Conservation (phyloP, 30 jellyfish, hydroid and myxozoan species). For the Aurelia sp. region DNA sequence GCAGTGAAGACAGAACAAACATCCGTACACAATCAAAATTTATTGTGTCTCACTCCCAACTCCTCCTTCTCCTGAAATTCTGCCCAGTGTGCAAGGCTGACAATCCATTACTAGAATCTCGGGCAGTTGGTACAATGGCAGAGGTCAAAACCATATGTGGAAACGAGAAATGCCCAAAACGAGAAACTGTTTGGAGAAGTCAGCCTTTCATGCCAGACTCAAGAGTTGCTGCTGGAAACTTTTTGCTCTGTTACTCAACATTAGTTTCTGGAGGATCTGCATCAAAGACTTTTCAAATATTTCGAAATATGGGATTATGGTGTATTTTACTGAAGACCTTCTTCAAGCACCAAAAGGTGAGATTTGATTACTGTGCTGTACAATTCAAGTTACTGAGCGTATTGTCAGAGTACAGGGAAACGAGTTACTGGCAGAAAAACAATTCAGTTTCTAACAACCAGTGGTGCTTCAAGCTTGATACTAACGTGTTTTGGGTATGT, state of each 20-base stretch:
- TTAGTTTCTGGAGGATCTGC: conserved; percentile 37
- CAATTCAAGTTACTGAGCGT: too few species aligned
- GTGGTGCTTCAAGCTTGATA: too few species aligned
- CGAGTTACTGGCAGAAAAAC: too few species aligned
- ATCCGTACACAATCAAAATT: conserved; percentile 3
- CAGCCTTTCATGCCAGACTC: conserved; percentile 43
- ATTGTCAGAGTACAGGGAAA: too few species aligned
- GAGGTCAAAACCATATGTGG: conserved; percentile 10
- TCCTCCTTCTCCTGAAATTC: conserved; percentile 5
- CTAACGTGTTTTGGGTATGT: too few species aligned
- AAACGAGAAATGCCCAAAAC: conserved; percentile 15
- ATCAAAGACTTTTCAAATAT: conserved; percentile 21
- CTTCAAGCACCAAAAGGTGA: conserved; percentile 58
- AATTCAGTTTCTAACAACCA: too few species aligned
- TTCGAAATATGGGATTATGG: conserved; percentile 24
- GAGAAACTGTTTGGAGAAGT: conserved; percentile 35
- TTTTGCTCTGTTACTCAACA: conserved; percentile 19
- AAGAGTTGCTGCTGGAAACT: conserved; percentile 50
- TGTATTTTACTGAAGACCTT: conserved; percentile 44
- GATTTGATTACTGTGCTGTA: not conserved
- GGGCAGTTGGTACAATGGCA: conserved; percentile 40
- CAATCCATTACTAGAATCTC: conserved; percentile 7
- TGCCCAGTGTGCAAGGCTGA: conserved; percentile 36
- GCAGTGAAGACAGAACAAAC: not conserved
- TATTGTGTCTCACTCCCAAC: conserved; percentile 14